These are phyloP conservation scores for Alsophila aescularia DNA, from an alignment of 2,888 invertebrate species.

Conservation along the genomic window DNA sequence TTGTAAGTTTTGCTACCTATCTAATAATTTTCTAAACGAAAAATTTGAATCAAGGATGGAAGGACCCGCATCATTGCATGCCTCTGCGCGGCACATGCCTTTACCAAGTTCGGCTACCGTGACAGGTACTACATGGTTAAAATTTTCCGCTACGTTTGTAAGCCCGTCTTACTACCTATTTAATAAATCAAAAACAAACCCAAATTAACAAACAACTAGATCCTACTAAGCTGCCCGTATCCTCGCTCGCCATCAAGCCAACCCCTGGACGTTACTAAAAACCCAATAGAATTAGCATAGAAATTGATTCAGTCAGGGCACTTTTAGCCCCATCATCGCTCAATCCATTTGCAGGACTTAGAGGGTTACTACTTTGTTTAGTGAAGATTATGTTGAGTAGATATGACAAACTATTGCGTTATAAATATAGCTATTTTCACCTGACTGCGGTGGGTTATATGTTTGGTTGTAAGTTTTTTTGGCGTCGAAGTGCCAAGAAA, in stretches of 20 bases:
- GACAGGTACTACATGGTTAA: too few species aligned
- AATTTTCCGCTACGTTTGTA: too few species aligned
- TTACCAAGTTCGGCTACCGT: too few species aligned
- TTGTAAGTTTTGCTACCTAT: too few species aligned
- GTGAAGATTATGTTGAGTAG: conserved; percentile 21
- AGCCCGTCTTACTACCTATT: too few species aligned
- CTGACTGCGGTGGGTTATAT: too few species aligned
- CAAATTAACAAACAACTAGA: not conserved
- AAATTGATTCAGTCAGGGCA: conserved; percentile 63
- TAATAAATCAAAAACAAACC: too few species aligned
- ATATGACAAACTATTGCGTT: conserved; percentile 5
- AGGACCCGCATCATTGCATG: too few species aligned
- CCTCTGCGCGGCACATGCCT: too few species aligned
- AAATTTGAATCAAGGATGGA: too few species aligned
- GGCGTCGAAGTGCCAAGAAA: too few species aligned
- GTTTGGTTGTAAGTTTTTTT: not conserved
- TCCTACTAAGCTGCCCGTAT: conserved; percentile 6
- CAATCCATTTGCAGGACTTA: conserved; percentile 68
- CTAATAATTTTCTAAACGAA: too few species aligned
- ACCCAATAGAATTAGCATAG: conserved; percentile 71
- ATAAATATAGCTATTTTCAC: not conserved
- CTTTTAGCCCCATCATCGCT: conserved; percentile 62
- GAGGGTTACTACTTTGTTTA: conserved; percentile 33
- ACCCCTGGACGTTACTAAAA: conserved; percentile 56
- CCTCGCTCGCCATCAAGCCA: conserved; percentile 14